Base-by-base conservation (phyloP, 2,888 invertebrate species). In the Pemphredon lugubris region DNA sequence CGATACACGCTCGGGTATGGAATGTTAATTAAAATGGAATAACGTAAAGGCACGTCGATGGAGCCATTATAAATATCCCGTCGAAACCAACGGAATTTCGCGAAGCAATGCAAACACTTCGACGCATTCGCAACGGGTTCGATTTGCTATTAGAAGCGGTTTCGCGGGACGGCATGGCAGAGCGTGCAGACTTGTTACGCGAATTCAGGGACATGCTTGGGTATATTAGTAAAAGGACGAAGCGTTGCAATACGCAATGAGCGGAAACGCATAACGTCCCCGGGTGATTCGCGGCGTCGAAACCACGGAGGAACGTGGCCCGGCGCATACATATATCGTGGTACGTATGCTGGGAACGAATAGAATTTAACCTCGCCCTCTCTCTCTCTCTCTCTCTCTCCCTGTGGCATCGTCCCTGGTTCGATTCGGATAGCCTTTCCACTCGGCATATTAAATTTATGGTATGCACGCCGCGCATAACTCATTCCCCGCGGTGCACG, bases 391-490 rank as follows among this genome's bases (percentile, higher is more conserved):
- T 20, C 45, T 5, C 61, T 53, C 44, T 58, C 30, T 58, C 16
- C 4, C 16, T 61, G 40, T 50, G 30, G 70, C 78, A 79, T 83
- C 80, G 82, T 58, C 73, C 68, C 77, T 67, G 79, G 86, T 84
- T 86, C 86, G 82, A 86, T 86, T 87, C 86, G 83, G 86, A 84
- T 84, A 86, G 84, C 86, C 86, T 85, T 86, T 85, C 86, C 84
- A 84, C 82, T 80, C 84, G 84, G 86, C 86, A 85, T 87, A 87
- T 87, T 87, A 87, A 87, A 87, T 87, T 87, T 87, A 87, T 86
- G 86, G 86, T 84, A 86, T 85, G 85, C 83, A 81, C 76, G 75
- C 82, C 82, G 81, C 82, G 79, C 84, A 86, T 86, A 86, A 85
- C 85, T 86, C 84, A 81, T 64, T 68, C 74, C 42, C 50, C 30